Base-by-base conservation (phyloP, 2,797 vertebrate species). In the Oophaga sylvatica region DNA sequence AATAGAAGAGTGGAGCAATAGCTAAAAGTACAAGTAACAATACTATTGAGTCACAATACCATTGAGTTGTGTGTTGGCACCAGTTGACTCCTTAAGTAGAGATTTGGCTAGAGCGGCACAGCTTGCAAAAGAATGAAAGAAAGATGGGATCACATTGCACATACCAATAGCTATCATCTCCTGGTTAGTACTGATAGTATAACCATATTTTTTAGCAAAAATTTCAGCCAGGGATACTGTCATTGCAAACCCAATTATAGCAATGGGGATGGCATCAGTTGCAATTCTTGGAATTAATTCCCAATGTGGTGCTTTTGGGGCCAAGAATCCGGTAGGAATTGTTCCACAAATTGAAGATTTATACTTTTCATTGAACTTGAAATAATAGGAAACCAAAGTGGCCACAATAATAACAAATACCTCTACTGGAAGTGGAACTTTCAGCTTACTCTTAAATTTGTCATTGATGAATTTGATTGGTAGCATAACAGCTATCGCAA, bases 141-240 rank as follows among this genome's bases (percentile, higher is more conserved):
- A 94, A 89, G 93, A 92, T 19, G 92, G 92, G 26, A 94, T 35
- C 13, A 94, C 71, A 87, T 92, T 94, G 88, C 93, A 93, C 90
- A 91, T 60, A 80, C 93, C 93, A 15, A 94, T 90, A 77, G 93
- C 92, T 1, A 93, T 91, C 93, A 94, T 92, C 88, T 94, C 93
- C 87, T 94, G 93, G 85, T 92, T 94, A 88, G 92, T 92, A 5
- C 70, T 73, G 60, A 93, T 80, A 4, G 90, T 0, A 0, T 93
- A 94, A 26, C 92, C 90, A 1, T 94, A 89, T 78, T 94, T 94
- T 63, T 93, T 94, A 88, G 77, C 92, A 35, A 94, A 94, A 89
- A 93, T 92, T 88, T 93, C 93, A 0, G 91, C 91, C 76, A 94
- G 85, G 7, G 93, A 94, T 62, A 94, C 86, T 0, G 93, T 94